Conservation (phyloP, 2,113 vertebrate genomes). For the Tamias sibiricus region DNA sequence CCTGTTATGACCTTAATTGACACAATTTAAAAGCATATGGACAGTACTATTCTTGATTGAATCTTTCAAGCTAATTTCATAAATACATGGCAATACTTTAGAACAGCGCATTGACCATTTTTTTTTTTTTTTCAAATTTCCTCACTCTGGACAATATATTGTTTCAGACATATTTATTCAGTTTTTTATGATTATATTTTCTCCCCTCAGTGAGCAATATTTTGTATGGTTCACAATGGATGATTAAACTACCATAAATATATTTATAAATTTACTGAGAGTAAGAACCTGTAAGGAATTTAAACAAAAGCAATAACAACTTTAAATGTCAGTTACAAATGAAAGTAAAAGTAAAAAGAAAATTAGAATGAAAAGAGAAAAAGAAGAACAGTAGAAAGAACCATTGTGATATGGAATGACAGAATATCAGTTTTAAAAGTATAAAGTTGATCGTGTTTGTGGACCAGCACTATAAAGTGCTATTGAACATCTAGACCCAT, state of each 20-base stretch:
- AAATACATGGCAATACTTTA: neutral
- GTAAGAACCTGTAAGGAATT: constrained; percentile 55
- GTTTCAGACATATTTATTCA: neutral
- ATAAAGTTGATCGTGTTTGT: neutral
- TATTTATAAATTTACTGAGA: constrained; percentile 61
- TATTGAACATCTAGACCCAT: neutral
- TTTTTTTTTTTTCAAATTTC: neutral
- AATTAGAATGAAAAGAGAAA: constrained; percentile 49
- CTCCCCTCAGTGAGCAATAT: constrained; percentile 1
- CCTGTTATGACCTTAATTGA: neutral
- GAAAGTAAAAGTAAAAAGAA: constrained; percentile 55
- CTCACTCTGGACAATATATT: neutral
- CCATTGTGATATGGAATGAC: neutral
- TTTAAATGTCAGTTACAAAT: constrained; percentile 61
- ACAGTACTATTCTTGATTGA: neutral
- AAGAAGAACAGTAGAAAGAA: neutral
- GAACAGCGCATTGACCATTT: neutral
- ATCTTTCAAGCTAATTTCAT: neutral
- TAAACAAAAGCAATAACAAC: constrained; percentile 72
- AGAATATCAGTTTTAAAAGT: neutral
- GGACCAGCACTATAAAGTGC: neutral
- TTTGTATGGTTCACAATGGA: constrained; percentile 53
- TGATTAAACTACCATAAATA: constrained; percentile 65
- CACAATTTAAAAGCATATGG: neutral
- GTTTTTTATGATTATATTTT: neutral